Conservation (phyloP, 1,140 invertebrate genomes). For the Oscheius sp. region DNA sequence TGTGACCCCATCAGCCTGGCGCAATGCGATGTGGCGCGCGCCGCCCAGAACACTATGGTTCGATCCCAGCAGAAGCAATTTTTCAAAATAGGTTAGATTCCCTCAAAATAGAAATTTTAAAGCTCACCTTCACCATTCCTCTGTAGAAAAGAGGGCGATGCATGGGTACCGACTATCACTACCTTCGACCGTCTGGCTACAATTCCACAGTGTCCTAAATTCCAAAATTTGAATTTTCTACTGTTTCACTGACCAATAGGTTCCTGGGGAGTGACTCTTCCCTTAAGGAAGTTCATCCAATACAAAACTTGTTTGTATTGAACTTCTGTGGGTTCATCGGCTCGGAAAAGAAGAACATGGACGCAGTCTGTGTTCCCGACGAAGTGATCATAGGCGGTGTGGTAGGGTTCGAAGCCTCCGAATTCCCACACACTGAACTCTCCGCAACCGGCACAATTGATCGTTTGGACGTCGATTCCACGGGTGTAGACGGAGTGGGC, state of each 20-base stretch:
- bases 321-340: slow-evolving; percentile 70
- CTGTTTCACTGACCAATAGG: slow-evolving; percentile 65
- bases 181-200: slow-evolving; percentile 65
- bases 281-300: slow-evolving; percentile 78
- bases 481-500: slow-evolving; percentile 70
- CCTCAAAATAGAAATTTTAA: slow-evolving; percentile 60
- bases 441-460: slow-evolving; percentile 66
- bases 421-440: slow-evolving; percentile 78
- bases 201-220: slow-evolving; percentile 63
- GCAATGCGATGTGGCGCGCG: no score
- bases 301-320: slow-evolving; percentile 72
- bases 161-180: slow-evolving; percentile 71
- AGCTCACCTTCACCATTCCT: slow-evolving; percentile 67
- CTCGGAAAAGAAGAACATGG: slow-evolving; percentile 74
- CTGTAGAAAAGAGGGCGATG: slow-evolving; percentile 64
- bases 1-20: no score
- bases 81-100: no score
- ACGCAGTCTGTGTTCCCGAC: slow-evolving; percentile 71
- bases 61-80: no score
- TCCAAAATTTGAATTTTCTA: not conserved
- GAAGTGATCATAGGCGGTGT: slow-evolving; percentile 76
- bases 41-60: no score
- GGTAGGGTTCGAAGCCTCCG: slow-evolving; percentile 77
- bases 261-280: slow-evolving; percentile 70
- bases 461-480: slow-evolving; percentile 72